Evolutionary conservation across 2,797 vertebrate species (phyloP).

Genomic region (Pseudochirops corinnae): DNA sequence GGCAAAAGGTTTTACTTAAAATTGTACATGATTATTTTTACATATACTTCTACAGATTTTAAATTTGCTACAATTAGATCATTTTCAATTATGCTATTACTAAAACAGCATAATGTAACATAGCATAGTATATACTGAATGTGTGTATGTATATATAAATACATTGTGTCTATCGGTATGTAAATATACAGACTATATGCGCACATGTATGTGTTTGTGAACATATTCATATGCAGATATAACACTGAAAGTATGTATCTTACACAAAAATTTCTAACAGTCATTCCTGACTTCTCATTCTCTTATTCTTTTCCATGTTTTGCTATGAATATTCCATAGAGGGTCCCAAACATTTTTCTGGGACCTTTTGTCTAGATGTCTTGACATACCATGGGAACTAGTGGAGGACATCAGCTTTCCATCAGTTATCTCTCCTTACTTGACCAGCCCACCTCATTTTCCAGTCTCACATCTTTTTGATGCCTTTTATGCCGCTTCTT

Average conservation of each 20-base stretch:
- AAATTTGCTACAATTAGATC: too few relatives aligned
- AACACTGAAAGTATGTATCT: neutral
- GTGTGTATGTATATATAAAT: neutral
- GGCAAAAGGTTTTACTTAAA: too few relatives aligned
- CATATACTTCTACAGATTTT: neutral
- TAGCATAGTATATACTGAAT: neutral
- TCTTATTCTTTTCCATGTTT: neutral
- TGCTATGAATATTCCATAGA: neutral
- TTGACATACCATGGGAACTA: neutral
- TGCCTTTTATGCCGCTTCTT: neutral
- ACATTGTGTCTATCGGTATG: neutral
- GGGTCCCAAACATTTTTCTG: neutral
- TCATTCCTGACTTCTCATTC: neutral
- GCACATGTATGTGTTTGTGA: neutral
- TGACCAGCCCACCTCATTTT: neutral
- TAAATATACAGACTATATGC: neutral
- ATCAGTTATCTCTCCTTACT: neutral
- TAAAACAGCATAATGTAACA: neutral
- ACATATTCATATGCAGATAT: neutral
- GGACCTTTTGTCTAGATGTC: neutral
- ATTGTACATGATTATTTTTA: neutral
- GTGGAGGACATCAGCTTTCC: neutral
- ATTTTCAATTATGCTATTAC: neutral
- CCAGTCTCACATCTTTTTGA: neutral
- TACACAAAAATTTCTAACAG: neutral